phyloP scores from a whole-genome alignment of 2,797 vertebrate species.

The Pseudochaenichthys georgianus region DNA sequence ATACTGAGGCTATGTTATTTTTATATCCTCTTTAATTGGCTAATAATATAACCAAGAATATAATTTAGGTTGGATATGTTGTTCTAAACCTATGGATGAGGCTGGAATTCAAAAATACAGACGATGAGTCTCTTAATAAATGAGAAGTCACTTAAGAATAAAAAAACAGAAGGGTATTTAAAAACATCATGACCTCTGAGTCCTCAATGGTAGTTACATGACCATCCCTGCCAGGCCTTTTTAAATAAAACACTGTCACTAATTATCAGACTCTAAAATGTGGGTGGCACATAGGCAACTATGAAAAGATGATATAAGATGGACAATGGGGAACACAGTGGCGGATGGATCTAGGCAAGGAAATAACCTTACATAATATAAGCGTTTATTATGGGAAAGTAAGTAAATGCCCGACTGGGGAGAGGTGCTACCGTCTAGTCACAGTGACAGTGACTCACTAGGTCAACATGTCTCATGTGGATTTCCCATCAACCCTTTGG shows the following conservation, averaged over 20 bases:
- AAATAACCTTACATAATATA: conserved; percentile 15
- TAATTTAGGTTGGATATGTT: not conserved
- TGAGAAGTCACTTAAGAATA: not conserved
- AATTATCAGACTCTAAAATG: not conserved
- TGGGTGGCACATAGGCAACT: conserved; percentile 1
- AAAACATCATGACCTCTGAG: conserved; percentile 2
- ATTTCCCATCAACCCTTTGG: conserved; percentile 53
- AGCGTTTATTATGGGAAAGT: conserved; percentile 18
- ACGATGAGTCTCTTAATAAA: not conserved
- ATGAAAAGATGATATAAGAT: conserved; percentile 5
- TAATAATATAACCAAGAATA: not conserved
- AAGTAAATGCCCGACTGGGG: conserved; percentile 25
- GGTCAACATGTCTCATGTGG: conserved; percentile 50
- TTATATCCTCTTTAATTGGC: not conserved
- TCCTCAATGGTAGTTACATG: conserved; percentile 1
- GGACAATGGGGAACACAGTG: not conserved
- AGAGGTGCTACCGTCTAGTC: conserved; percentile 34
- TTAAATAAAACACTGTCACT: not conserved
- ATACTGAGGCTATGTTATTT: not conserved
- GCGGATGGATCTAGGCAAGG: conserved; percentile 11
- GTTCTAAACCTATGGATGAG: not conserved
- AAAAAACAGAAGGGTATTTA: not conserved
- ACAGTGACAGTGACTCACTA: conserved; percentile 49
- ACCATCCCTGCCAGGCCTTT: not conserved
- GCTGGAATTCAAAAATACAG: not conserved